phyloP scores from a whole-genome alignment of 2,113 vertebrate species.

The Phalacrocorax pelagicus region DNA sequence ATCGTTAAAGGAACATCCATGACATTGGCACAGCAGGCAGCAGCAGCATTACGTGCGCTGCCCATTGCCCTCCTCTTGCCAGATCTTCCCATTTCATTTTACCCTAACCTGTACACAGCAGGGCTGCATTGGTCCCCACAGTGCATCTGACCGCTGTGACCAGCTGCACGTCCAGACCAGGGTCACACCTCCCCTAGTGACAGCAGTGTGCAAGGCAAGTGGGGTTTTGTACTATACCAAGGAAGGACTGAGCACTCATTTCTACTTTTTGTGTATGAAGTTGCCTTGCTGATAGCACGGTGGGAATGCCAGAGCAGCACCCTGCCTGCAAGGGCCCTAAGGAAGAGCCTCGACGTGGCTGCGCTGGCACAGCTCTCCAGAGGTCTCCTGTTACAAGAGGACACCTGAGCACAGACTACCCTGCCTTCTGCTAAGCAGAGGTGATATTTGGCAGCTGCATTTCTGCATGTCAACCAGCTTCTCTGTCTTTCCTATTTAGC shows the following conservation, averaged over 20 bases:
- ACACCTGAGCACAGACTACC: background rate
- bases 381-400: background rate
- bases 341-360: background rate
- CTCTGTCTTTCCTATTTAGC: background rate
- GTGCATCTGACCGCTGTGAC: background rate
- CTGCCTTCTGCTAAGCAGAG: background rate
- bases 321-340: background rate
- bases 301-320: background rate
- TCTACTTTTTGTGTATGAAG: background rate
- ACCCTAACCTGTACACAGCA: background rate
- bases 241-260: background rate
- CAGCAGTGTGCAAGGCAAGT: background rate
- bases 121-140: background rate
- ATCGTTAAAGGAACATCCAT: background rate
- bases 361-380: background rate
- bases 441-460: background rate
- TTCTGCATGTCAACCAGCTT: background rate
- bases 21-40: background rate
- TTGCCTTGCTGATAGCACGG: background rate
- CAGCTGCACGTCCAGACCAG: background rate
- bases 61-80: background rate
- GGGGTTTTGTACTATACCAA: background rate
- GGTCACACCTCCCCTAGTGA: accelerated
- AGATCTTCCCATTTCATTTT: background rate
- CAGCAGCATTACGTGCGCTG: background rate